phyloP scores from a whole-genome alignment of 2,888 invertebrate genomes.

The Macrosoma leucophasiata region DNA sequence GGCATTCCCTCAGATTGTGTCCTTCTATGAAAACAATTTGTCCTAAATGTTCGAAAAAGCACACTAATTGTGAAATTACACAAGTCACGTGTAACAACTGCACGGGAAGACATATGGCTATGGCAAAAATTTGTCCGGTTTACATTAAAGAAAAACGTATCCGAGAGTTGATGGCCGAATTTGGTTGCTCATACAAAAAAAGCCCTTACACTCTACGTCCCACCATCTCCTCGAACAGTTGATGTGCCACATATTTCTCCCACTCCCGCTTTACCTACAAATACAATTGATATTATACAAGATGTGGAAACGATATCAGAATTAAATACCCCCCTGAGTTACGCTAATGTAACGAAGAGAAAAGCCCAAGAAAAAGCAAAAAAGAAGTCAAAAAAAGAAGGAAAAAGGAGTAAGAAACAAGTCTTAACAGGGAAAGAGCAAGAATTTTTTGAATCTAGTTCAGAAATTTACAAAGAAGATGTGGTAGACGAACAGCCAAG shows the following conservation, averaged over 20 bases:
- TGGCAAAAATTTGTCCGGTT: conserved; percentile 4
- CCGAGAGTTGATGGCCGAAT: conserved; percentile 5
- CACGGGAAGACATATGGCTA: conserved; percentile 1
- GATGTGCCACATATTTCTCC: too few relatives aligned
- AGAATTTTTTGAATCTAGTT: not conserved
- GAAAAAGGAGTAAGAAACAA: not conserved
- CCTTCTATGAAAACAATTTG: conserved; percentile 2
- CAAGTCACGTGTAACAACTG: conserved; percentile 1
- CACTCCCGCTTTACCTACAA: too few relatives aligned
- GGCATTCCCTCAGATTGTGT: conserved; percentile 1
- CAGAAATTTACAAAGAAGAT: not conserved
- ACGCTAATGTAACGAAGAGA: not conserved
- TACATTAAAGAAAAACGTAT: conserved; percentile 2
- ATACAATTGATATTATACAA: not conserved
- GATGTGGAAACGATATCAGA: not conserved
- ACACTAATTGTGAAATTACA: not conserved
- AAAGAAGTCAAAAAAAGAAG: not conserved
- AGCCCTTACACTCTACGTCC: conserved; percentile 4
- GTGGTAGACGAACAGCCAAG: not conserved
- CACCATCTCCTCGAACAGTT: not conserved
- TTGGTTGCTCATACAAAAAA: conserved; percentile 5
- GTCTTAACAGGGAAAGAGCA: not conserved
- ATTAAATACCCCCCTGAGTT: not conserved
- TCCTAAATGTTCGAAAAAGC: too few relatives aligned
- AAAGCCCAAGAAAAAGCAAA: not conserved